A percentile compares a stretch with the other conserved stretches of the same genome.
phyloP scores from a whole-genome alignment of 2,113 vertebrate species.

The Aegithalos caudatus region DNA sequence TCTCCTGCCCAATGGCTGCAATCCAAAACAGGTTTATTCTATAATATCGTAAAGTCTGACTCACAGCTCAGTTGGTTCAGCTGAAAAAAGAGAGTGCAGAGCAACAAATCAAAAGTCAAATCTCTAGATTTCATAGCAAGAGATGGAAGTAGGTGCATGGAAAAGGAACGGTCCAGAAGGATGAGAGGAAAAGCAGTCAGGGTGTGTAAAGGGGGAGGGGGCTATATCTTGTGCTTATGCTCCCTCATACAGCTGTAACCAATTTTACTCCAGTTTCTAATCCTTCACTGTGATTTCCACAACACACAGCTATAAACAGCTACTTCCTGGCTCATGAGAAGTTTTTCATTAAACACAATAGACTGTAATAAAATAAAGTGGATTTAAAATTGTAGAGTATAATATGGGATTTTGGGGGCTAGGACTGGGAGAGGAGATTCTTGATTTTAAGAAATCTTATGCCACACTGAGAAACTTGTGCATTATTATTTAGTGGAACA shows the following conservation, averaged over 20 bases:
- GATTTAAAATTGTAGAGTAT: slow-evolving; percentile 58
- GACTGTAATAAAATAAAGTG: slow-evolving; percentile 38
- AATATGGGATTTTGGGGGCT: neutral
- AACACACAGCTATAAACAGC: slow-evolving; percentile 67
- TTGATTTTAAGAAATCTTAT: neutral
- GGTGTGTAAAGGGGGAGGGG: neutral
- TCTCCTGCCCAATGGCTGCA: slow-evolving; percentile 45
- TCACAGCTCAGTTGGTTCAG: slow-evolving; percentile 21
- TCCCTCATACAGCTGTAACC: slow-evolving; percentile 38
- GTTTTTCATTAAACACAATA: slow-evolving; percentile 70
- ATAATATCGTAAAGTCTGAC: slow-evolving; percentile 50
- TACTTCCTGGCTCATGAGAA: slow-evolving; percentile 62
- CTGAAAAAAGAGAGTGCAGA: neutral
- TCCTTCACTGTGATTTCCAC: slow-evolving; percentile 69
- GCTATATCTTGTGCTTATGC: neutral
- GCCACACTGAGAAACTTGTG: neutral
- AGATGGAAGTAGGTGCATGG: slow-evolving; percentile 26
- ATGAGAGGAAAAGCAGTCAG: slow-evolving; percentile 11
- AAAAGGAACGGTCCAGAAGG: neutral
- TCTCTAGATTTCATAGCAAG: neutral
- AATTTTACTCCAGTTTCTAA: slow-evolving; percentile 64
- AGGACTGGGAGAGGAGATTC: neutral
- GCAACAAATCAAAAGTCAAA: slow-evolving; percentile 37
- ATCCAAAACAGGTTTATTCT: slow-evolving; percentile 61
- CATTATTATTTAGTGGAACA: neutral